Evolutionary conservation across 2,888 invertebrate genomes (phyloP).

Genomic region (Nomada goodeniana): DNA sequence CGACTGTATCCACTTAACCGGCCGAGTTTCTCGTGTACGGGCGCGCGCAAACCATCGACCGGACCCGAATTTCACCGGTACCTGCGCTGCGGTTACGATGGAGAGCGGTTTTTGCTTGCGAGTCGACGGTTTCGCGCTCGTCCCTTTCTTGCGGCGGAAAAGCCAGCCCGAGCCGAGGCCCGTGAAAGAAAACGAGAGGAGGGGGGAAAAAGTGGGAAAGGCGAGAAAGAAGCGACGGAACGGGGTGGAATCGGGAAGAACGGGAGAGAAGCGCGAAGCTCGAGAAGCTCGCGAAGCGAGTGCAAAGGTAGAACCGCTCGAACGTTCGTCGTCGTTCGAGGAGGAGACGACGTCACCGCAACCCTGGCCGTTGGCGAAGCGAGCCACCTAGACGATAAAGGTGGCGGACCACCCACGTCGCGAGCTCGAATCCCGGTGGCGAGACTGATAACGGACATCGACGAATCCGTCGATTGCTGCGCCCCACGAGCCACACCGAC

Average conservation of each 20-base stretch:
- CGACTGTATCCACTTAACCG: conserved; percentile 70
- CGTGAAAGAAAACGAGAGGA: too few relatives aligned
- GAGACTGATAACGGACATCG: conserved; percentile 25
- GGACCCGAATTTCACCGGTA: not conserved
- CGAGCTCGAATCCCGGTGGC: conserved; percentile 77
- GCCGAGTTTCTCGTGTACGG: conserved; percentile 16
- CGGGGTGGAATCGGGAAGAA: conserved; percentile 1
- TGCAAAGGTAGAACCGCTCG: too few relatives aligned
- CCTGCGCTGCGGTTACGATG: conserved; percentile 25
- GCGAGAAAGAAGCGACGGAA: not conserved
- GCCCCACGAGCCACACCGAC: not conserved
- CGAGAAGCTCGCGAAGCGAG: too few relatives aligned
- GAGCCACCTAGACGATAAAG: conserved; percentile 46
- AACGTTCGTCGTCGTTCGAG: conserved; percentile 77
- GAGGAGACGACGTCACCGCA: conserved; percentile 63
- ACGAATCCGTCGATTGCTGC: not conserved
- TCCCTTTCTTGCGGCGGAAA: not conserved
- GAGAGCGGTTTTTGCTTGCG: not conserved
- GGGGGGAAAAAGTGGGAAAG: not conserved
- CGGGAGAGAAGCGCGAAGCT: conserved; percentile 14
- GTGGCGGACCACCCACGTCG: conserved; percentile 80
- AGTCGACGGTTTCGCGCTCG: not conserved
- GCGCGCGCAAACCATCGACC: conserved; percentile 5
- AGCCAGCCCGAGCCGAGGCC: too few relatives aligned
- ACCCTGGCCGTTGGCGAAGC: conserved; percentile 43